A percentile compares a stretch with the other conserved stretches of the same genome.
Evolutionary conservation across 1,140 invertebrate genomes (phyloP).

Genomic region (Cherax destructor): DNA sequence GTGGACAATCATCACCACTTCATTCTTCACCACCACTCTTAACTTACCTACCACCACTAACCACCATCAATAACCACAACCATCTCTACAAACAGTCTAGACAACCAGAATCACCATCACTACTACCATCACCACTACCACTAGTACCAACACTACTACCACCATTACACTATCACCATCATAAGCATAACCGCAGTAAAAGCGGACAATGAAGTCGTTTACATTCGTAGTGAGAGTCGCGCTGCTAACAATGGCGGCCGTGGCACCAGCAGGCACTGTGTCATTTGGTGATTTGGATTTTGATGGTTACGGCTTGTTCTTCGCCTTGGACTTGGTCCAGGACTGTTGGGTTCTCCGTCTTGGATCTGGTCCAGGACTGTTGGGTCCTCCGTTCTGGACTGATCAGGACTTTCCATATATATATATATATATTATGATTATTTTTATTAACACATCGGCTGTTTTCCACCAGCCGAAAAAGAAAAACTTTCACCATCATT

Average conservation of each 20-base stretch:
- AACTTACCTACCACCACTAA: neutral
- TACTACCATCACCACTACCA: neutral
- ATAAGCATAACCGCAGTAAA: constrained; percentile 53
- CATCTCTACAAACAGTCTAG: neutral
- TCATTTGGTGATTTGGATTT: too few relatives aligned
- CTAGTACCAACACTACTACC: neutral
- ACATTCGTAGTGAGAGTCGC: neutral
- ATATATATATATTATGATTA: too few relatives aligned
- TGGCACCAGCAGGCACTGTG: too few relatives aligned
- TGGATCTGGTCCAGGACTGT: too few relatives aligned
- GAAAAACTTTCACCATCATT: too few relatives aligned
- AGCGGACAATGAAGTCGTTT: constrained; percentile 43
- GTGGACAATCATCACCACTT: neutral
- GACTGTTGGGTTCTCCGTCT: too few relatives aligned
- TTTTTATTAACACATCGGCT: too few relatives aligned
- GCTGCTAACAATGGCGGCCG: neutral
- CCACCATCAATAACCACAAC: neutral
- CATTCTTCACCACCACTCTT: neutral
- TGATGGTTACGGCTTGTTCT: neutral
- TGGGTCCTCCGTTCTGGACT: too few relatives aligned
- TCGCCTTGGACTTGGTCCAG: too few relatives aligned
- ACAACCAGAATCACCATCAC: neutral
- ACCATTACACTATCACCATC: constrained; percentile 26
- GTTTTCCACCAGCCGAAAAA: too few relatives aligned
- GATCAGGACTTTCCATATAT: too few relatives aligned